Evolutionary conservation across 1,140 invertebrate species (phyloP), one percentile per base, ranked within the genome.

Genomic region (Saccostrea cuccullata): DNA sequence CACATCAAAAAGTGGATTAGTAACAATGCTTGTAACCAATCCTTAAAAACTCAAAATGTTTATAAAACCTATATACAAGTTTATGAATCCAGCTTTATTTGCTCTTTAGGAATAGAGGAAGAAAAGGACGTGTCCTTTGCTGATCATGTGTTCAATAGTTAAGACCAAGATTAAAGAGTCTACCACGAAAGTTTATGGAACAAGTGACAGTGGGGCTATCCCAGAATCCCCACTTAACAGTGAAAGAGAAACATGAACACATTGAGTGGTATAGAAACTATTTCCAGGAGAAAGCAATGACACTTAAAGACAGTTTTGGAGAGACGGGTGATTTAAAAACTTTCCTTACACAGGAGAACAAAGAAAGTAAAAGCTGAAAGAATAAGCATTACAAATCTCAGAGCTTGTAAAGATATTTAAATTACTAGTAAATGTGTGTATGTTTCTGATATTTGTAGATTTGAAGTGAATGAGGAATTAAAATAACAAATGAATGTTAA

Each of bases 101-200:
- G 23, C 55, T 64, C 20, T 82, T 88, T 88, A 94, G 93, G 97
- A 89, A 94, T 98, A 93, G 96, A 97, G 82, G 96, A 97, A 91
- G 98, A 99, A 86, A 70, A 88, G 36, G 91, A 93, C 17, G 90
- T 91, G 4, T 88, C 88, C 47, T 95, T 95, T 85, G 90, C 94
- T 88, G 93, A 95, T 86, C 99, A 99, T 93, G 96, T 99, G 23
- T n/a, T n/a, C n/a, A n/a, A n/a, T n/a, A n/a, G n/a, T n/a, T n/a
- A n/a, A n/a, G n/a, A n/a, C n/a, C n/a, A n/a, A 93, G 96, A 96
- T 55, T 99, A 0, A 96, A 95, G 60, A 96, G 96, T 92, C 98
- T 98, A 0, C 98, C 98, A 87, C 96, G 98, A 23, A 98, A 99
- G 95, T 99, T 99, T 94, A 99, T 99, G 98, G 98, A 99, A 94